Evolutionary conservation across 2,888 invertebrate species (phyloP).

Genomic region (Pycnomerus fuliginosus): DNA sequence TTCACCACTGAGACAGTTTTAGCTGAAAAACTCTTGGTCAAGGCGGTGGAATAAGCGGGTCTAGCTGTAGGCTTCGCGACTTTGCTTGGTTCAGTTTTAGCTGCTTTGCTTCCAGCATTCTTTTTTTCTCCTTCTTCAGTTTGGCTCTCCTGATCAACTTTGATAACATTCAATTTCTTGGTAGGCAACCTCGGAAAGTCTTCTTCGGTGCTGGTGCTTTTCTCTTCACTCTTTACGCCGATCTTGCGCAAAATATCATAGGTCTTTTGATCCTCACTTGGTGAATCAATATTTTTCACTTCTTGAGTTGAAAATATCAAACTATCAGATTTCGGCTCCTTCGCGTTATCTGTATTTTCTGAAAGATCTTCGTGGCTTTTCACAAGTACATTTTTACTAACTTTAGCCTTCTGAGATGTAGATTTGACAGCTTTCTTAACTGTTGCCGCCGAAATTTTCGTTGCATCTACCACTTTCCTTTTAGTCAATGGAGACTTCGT

Average conservation of each 20-base stretch:
- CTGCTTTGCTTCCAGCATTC: slow-evolving; percentile 25
- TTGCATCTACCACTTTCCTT: slow-evolving; percentile 21
- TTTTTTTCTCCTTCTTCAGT: slow-evolving; percentile 47
- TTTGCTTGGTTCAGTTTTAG: slow-evolving; percentile 30
- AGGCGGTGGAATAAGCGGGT: slow-evolving; percentile 53
- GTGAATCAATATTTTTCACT: slow-evolving; percentile 45
- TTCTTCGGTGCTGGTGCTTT: slow-evolving; percentile 50
- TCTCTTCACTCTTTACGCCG: slow-evolving; percentile 49
- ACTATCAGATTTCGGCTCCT: too few relatives aligned
- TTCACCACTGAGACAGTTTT: slow-evolving; percentile 39
- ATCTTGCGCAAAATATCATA: slow-evolving; percentile 49
- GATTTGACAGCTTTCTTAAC: slow-evolving; percentile 39
- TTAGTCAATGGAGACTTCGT: slow-evolving; percentile 11
- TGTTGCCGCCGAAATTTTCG: neutral
- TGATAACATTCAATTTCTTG: slow-evolving; percentile 41
- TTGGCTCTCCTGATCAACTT: slow-evolving; percentile 49
- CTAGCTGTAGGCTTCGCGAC: slow-evolving; percentile 34
- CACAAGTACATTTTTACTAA: slow-evolving; percentile 13
- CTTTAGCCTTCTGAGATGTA: slow-evolving; percentile 34
- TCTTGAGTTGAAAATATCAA: slow-evolving; percentile 1
- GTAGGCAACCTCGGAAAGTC: slow-evolving; percentile 42
- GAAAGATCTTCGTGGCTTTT: neutral
- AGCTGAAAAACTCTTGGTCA: slow-evolving; percentile 49
- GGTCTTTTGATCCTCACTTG: slow-evolving; percentile 52
- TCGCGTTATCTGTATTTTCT: neutral